Base-by-base conservation (phyloP, 2,888 invertebrate species). In the Plusia festucae region DNA sequence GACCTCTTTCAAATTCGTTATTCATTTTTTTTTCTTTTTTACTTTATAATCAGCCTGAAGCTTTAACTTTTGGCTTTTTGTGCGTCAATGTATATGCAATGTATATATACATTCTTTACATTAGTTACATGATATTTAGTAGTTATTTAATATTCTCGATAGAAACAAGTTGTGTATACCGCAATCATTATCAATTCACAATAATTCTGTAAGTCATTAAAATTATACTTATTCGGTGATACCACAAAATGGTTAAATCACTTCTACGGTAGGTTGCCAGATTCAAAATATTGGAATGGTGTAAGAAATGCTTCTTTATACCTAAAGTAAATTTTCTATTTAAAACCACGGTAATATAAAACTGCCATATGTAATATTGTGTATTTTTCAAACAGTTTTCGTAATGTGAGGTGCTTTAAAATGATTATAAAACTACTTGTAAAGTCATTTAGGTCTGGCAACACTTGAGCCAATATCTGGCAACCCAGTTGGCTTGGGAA, bases 151-250 rank as follows among this genome's bases (percentile, higher is more conserved):
- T 49, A 49, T 49, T 18, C 11, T 9, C n/a, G 22, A 60, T 75
- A 60, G 53, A 62, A 53, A 72, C 62, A 53, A 72, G 34, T 56
- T 57, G 60, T 68, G n/a, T 15, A 70, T 68, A 79, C 65, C 49
- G 49, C 66, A 60, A 60, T 40, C 61, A 52, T 58, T 68, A 73
- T 75, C 78, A 81, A 78, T 81, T 78, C 75, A 18, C 67, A 66
- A n/a, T n/a, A n/a, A 65, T 78, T 74, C 20, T 55, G 59, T 75
- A 68, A 65, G 34, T 53, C 73, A 60, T 60, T 62, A 34, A 60
- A 24, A 65, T 68, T 53, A 63, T 18, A 55, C 40, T 32, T 58
- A 53, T 53, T 40, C n/a, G n/a, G 40, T 40, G 40, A 40, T 15
- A 40, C 40, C 40, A n/a, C 3, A n/a, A 40, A 40, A 6, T 40